Evolutionary conservation across 2,888 invertebrate genomes (phyloP).

Genomic region (Epistrophe grossulariae): DNA sequence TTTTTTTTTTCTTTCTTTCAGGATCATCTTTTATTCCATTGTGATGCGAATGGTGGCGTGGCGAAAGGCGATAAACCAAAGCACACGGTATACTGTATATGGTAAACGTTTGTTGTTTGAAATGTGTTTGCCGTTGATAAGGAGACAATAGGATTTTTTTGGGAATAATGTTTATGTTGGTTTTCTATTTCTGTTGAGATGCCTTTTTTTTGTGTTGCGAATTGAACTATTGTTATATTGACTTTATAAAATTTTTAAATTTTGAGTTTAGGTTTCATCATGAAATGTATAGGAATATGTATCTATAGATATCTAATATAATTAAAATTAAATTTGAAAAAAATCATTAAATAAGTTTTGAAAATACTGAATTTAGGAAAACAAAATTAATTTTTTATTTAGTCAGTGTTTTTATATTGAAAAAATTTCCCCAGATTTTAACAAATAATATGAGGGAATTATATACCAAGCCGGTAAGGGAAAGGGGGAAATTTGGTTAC

Average conservation of each 20-base stretch:
- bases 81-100: constrained; percentile 30
- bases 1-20: neutral
- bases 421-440: too few relatives aligned
- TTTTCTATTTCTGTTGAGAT: neutral
- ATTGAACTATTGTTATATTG: neutral
- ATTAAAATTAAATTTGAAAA: too few relatives aligned
- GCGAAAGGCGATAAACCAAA: constrained; percentile 67
- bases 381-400: too few relatives aligned
- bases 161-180: neutral
- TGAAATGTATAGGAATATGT: too few relatives aligned
- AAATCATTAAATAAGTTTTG: too few relatives aligned
- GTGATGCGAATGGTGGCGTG: constrained; percentile 39
- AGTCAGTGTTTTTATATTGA: too few relatives aligned
- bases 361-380: too few relatives aligned
- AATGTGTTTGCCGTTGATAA: constrained; percentile 64
- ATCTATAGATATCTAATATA: too few relatives aligned
- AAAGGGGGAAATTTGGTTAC: too few relatives aligned
- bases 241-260: neutral
- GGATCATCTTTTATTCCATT: constrained; percentile 64
- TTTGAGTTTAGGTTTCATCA: neutral
- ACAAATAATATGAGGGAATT: too few relatives aligned
- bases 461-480: too few relatives aligned
- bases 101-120: constrained; percentile 13
- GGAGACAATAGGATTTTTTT: constrained; percentile 53
- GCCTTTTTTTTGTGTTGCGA: neutral